Evolutionary conservation across 2,113 vertebrate species (phyloP), one percentile per base, ranked within the genome.

Genomic region (Tautogolabrus adspersus): DNA sequence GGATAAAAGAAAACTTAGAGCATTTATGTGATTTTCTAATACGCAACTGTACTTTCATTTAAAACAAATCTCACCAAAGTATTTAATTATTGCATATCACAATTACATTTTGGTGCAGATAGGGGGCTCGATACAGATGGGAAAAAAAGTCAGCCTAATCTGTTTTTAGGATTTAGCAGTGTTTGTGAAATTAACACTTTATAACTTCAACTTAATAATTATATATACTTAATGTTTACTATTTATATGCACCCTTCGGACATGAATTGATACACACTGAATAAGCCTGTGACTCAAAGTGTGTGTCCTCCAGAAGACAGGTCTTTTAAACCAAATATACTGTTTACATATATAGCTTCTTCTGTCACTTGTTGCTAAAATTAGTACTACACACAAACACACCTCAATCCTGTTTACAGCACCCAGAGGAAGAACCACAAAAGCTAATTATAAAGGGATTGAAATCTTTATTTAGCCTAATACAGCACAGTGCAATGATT

Each of bases 381-480:
- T 87, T 79, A 64, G 0, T 16, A 6, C 51, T 21, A 67, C 75
- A 86, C 71, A 84, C 68, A 73, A 67, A 74, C 75, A 73, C 34
- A 71, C 7, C 4, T 44, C 10, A 80, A 84, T 89, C 83, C 62
- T 84, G 86, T 84, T 89, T 79, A 88, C 79, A 59, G 26, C 65
- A 65, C 44, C 58, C 64, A 82, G 58, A 85, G 83, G 85, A 87
- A 92, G 68, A 74, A 90, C 40, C 67, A 87, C 65, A 79, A 74
- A 86, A 89, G 84, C 89, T 88, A 87, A 92, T 92, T 92, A 93
- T 91, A 93, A 93, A 93, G 89, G 92, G 92, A 94, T 91, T 94
- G 67, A 82, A 83, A 77, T 92, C 91, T 95, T 95, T 95, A 95
- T 95, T 95, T 94, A 93, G 90, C 82, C 88, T 89, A 90, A 88